Evolutionary conservation across 1,140 invertebrate species (phyloP), one percentile per base, ranked within the genome.

Genomic region (Caerostris darwini): DNA sequence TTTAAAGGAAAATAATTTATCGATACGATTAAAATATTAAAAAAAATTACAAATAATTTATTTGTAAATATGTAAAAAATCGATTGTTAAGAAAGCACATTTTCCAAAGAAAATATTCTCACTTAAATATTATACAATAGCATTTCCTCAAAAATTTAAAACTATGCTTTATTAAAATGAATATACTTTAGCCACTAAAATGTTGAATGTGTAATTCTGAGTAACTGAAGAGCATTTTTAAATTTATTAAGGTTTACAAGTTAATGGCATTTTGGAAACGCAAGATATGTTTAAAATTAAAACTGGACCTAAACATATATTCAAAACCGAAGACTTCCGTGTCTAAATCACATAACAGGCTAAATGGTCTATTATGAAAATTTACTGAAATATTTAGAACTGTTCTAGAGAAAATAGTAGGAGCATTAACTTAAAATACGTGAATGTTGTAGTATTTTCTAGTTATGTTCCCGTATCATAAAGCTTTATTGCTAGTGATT

Each of bases 401-500:
- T 83, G 10, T 83, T 58, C 34, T 6, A 19, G 54, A 6, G 34
- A 54, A 59, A 87, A 64, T 12, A 64, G 14, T 14, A n/a, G 14
- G 5, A 56, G 7, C 58, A 64, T 64, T 53, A 59, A 50, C 3
- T 64, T 10, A n/a, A 87, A 87, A 87, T 53, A 61, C n/a, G 19
- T 87, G 53, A 87, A 64, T 17, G 19, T 19, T 57, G 59, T 8
- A 34, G 34, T 53, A 57, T 54, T 50, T 53, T 57, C 10, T 10
- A 64, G 59, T 61, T 87, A 17, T 64, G 7, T 61, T 56, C 12
- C 19, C 17, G 4, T 50, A 34, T 58, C 85, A 64, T 64, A 87
- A 87, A 87, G 58, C 59, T 87, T 87, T 87, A 64, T 64, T 64
- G 85, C 34, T 12, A 53, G 59, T 87, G 14, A 87, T 87, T 87